phyloP scores from a whole-genome alignment of 2,113 vertebrate genomes.

The Neodon shergylaensis region DNA sequence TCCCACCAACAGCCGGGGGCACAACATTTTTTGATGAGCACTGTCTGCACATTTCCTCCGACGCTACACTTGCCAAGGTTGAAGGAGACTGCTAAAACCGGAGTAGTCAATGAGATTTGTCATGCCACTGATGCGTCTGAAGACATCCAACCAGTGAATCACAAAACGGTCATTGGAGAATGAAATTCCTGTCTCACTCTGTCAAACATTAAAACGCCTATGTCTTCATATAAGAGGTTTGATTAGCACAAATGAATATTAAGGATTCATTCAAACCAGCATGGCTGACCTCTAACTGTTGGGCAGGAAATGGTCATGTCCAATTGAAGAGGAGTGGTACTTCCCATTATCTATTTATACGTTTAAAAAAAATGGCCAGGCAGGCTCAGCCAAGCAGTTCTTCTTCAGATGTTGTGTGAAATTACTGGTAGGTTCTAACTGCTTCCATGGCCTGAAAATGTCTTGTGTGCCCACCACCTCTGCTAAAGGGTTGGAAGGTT shows the following conservation, averaged over 20 bases:
- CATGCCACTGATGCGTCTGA: not conserved
- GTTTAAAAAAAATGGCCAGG: not conserved
- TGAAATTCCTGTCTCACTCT: conserved; percentile 16
- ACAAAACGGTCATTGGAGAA: not conserved
- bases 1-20: not conserved
- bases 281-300: not conserved
- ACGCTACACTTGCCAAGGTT: not conserved
- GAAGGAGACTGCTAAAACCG: not conserved
- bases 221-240: not conserved
- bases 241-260: conserved; percentile 34
- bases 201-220: not conserved
- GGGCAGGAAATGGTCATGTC: not conserved
- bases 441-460: not conserved
- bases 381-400: not conserved
- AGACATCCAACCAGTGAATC: conserved; percentile 34
- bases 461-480: not conserved
- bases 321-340: not conserved
- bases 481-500: not conserved
- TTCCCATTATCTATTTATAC: not conserved
- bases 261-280: conserved; percentile 24
- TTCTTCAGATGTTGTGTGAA: not conserved
- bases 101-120: not conserved
- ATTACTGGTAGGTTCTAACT: not conserved
- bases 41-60: not conserved
- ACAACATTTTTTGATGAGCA: not conserved